These are phyloP conservation scores for Neogobius melanostomus DNA, from an alignment of 2,113 vertebrate genomes.

Conservation along the genomic window DNA sequence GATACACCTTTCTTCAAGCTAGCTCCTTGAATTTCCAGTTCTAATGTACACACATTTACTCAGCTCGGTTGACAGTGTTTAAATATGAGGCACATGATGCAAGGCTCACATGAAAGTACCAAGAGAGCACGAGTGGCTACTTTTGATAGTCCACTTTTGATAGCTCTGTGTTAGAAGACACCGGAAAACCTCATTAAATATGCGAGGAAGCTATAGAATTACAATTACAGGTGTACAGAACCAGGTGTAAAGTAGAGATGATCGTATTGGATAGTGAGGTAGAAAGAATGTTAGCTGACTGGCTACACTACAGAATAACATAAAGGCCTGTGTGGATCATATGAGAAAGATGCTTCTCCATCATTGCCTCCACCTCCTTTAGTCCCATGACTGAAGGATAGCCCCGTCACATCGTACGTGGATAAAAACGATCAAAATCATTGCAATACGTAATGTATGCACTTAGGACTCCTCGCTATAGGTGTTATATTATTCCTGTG, in stretches of 20 bases:
- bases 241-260: too few species aligned
- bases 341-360: conserved; percentile 30
- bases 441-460: background rate
- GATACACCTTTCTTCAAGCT: too few species aligned
- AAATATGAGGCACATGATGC: too few species aligned
- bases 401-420: conserved; percentile 28
- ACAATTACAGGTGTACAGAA: background rate
- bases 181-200: conserved; percentile 51
- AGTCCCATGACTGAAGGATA: conserved; percentile 71
- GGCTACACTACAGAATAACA: background rate
- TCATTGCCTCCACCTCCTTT: conserved; percentile 51
- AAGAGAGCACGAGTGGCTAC: background rate
- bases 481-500: fast-evolving
- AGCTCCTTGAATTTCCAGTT: too few species aligned
- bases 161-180: conserved; percentile 33
- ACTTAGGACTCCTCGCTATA: fast-evolving
- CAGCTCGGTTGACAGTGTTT: too few species aligned
- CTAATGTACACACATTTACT: too few species aligned
- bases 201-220: conserved; percentile 34
- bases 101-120: too few species aligned
- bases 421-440: background rate
- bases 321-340: conserved; percentile 37
- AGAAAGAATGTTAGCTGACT: background rate
- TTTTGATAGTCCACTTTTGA: background rate
- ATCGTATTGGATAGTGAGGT: background rate